A percentile compares a stretch with the other conserved stretches of the same genome.
These are phyloP conservation scores for Autographa pulchrina DNA, from an alignment of 2,888 invertebrate species.

Conservation along the genomic window DNA sequence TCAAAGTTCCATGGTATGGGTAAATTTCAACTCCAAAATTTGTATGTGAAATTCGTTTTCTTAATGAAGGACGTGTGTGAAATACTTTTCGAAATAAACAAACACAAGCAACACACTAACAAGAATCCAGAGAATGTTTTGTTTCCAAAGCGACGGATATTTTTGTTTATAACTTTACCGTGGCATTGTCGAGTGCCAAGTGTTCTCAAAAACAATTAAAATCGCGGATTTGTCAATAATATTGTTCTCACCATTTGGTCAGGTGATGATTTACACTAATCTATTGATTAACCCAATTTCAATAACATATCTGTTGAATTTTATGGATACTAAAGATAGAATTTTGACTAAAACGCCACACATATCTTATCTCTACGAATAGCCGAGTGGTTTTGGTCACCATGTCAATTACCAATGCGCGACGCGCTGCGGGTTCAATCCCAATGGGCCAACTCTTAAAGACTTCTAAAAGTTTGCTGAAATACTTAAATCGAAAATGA, in stretches of 20 bases:
- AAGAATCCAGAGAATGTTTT: slow-evolving; percentile 22
- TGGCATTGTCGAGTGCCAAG: slow-evolving; percentile 13
- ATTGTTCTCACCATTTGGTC: neutral
- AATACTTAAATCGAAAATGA: no score
- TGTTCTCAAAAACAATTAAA: slow-evolving; percentile 21
- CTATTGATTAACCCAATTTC: no score
- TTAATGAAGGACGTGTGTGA: neutral
- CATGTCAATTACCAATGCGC: no score
- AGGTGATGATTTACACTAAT: neutral
- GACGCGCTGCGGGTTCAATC: no score
- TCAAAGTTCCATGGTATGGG: no score
- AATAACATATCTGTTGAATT: no score
- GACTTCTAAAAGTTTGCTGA: no score
- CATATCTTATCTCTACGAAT: no score
- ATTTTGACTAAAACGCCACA: no score
- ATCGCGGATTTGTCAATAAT: neutral
- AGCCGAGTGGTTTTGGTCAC: no score
- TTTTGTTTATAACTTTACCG: slow-evolving; percentile 27
- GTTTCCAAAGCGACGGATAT: slow-evolving; percentile 18
- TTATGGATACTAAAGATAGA: no score
- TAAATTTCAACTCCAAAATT: neutral
- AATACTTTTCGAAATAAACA: neutral
- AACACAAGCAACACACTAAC: slow-evolving; percentile 6
- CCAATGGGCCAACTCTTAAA: no score
- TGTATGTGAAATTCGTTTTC: neutral